Evolutionary conservation across 2,888 invertebrate species (phyloP).

Genomic region (Pristionchus arcanus): DNA sequence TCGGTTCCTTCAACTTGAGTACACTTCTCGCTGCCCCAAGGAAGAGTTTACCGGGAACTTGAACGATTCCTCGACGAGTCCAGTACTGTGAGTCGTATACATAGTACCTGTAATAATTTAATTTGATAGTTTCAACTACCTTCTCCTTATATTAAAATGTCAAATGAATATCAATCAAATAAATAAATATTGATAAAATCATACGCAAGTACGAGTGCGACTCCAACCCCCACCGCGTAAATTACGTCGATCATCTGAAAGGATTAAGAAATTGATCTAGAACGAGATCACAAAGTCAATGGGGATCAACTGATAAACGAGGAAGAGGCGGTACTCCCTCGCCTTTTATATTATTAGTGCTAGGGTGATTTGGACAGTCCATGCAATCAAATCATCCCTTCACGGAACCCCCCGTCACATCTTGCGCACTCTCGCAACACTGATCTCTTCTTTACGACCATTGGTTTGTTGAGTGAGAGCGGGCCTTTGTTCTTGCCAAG

Average conservation of each 20-base stretch:
- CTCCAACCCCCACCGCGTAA: background rate
- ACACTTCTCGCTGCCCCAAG: background rate
- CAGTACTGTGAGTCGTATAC: constrained; percentile 50
- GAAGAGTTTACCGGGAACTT: constrained; percentile 44
- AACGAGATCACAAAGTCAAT: background rate
- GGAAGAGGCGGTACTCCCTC: background rate
- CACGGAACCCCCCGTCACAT: background rate
- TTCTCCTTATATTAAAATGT: background rate
- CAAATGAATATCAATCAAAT: background rate
- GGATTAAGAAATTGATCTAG: background rate
- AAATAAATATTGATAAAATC: background rate
- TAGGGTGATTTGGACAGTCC: background rate
- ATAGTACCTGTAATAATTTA: constrained; percentile 10
- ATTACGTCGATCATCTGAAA: constrained; percentile 19
- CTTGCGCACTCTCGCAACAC: background rate
- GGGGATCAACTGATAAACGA: constrained; percentile 1
- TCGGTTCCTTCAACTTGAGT: constrained; percentile 23
- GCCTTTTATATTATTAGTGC: background rate
- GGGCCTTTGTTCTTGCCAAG: background rate
- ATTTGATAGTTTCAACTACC: background rate
- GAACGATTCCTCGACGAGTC: background rate
- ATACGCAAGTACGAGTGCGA: background rate
- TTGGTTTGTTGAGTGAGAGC: background rate
- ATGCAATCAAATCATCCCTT: background rate
- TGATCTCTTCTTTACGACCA: constrained; percentile 27